These are phyloP conservation scores for Ramphastos sulfuratus DNA, from an alignment of 2,113 vertebrate genomes.

Conservation along the genomic window DNA sequence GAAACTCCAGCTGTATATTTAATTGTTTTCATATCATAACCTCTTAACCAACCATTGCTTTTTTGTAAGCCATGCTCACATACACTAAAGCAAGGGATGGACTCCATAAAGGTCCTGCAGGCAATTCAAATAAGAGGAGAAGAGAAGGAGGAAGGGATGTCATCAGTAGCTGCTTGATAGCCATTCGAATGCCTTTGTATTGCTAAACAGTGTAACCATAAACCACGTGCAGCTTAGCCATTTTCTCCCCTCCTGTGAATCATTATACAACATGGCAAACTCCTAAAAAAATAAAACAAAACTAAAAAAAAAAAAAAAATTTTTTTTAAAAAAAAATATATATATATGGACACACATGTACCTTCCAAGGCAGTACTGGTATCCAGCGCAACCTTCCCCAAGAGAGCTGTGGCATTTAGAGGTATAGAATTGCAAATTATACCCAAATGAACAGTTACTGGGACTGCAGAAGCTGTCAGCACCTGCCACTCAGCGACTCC, in stretches of 20 bases:
- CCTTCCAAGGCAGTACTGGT: constrained; percentile 73
- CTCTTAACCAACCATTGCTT: constrained; percentile 7
- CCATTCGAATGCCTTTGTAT: background rate
- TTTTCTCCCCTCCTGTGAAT: constrained; percentile 10
- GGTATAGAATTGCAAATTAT: constrained; percentile 41
- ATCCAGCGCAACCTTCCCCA: constrained; percentile 71
- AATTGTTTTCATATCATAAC: constrained; percentile 50
- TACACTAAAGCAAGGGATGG: background rate
- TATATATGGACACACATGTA: constrained; percentile 25
- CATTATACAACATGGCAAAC: background rate
- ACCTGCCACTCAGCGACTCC: constrained; percentile 59
- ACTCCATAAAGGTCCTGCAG: constrained; percentile 41
- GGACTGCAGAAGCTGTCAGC: constrained; percentile 64
- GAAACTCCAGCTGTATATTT: constrained; percentile 32
- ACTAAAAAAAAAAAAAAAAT: no score
- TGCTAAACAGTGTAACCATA: constrained; percentile 9
- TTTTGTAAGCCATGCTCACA: constrained; percentile 17
- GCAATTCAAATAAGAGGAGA: constrained; percentile 1
- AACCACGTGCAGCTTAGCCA: background rate
- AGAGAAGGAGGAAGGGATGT: background rate
- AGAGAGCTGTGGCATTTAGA: constrained; percentile 77
- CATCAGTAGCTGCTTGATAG: constrained; percentile 2
- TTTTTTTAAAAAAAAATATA: background rate
- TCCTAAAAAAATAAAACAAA: background rate
- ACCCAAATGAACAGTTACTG: constrained; percentile 46